These are phyloP conservation scores for Champsocephalus gunnari DNA, from an alignment of 2,797 vertebrate species.

Conservation along the genomic window DNA sequence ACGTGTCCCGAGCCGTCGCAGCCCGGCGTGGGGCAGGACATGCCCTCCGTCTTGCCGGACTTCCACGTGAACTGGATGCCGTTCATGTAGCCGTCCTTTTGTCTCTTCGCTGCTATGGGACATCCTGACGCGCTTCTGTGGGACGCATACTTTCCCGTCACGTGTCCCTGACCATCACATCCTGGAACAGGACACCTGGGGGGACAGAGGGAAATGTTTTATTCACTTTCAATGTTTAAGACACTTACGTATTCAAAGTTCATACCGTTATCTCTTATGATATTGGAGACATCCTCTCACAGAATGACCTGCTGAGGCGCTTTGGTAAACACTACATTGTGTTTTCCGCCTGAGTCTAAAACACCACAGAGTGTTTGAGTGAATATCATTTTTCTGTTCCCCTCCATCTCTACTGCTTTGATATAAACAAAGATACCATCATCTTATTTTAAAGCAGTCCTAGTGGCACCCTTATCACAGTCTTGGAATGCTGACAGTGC, in stretches of 20 bases:
- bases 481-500: conserved; percentile 47
- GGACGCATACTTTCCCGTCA: conserved; percentile 97
- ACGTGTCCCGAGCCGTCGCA: conserved; percentile 98
- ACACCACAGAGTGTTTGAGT: conserved; percentile 6
- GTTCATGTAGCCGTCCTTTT: conserved; percentile 97
- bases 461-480: conserved; percentile 47
- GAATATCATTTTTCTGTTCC: conserved; percentile 30
- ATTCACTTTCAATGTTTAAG: neutral
- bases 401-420: conserved; percentile 23
- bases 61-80: conserved; percentile 99
- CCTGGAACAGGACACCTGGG: conserved; percentile 96
- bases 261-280: neutral
- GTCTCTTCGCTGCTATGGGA: conserved; percentile 96
- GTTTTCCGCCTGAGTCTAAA: conserved; percentile 15
- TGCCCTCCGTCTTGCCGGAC: conserved; percentile 98
- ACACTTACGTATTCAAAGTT: neutral
- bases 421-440: conserved; percentile 65
- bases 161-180: conserved; percentile 97
- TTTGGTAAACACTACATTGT: conserved; percentile 12
- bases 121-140: conserved; percentile 98
- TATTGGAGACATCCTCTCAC: neutral
- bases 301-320: neutral
- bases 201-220: neutral
- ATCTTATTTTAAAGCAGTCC: conserved; percentile 54
- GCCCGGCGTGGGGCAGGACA: conserved; percentile 97